Evolutionary conservation across 2,888 invertebrate genomes (phyloP).

Genomic region (Xestia rhomboidea): DNA sequence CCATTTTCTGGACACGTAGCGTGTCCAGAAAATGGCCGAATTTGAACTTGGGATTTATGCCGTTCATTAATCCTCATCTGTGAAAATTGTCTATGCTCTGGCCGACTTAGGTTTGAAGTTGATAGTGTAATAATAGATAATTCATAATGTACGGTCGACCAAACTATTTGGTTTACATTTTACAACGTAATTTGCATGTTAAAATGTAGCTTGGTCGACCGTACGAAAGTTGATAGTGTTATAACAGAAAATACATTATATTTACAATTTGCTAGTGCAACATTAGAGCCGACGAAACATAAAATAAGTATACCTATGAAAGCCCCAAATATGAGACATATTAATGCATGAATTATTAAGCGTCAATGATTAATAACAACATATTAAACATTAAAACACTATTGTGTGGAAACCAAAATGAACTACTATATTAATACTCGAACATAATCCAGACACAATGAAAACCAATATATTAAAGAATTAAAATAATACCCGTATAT

Average conservation of each 20-base stretch:
- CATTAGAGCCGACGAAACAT: background rate
- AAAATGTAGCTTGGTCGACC: too few species aligned
- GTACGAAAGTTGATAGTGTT: background rate
- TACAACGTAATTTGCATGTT: too few species aligned
- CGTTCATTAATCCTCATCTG: background rate
- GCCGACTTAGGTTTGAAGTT: background rate
- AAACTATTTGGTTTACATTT: too few species aligned
- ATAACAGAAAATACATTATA: background rate
- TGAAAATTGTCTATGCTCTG: background rate
- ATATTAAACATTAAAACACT: background rate
- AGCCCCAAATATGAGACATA: background rate
- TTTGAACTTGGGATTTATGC: background rate
- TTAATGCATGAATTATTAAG: background rate
- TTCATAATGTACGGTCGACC: background rate
- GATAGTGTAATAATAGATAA: background rate
- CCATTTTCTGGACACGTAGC: background rate
- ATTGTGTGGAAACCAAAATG: conserved; percentile 13
- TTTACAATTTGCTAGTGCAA: background rate
- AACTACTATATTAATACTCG: conserved; percentile 19
- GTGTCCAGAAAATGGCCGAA: too few species aligned
- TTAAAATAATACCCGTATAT: conserved; percentile 44
- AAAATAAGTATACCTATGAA: too few species aligned
- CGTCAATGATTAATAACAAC: conserved; percentile 4
- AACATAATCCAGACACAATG: conserved; percentile 15
- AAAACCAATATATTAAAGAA: conserved; percentile 44